Conservation (phyloP, 2,888 invertebrate genomes). For the Hyposoter dolosus region DNA sequence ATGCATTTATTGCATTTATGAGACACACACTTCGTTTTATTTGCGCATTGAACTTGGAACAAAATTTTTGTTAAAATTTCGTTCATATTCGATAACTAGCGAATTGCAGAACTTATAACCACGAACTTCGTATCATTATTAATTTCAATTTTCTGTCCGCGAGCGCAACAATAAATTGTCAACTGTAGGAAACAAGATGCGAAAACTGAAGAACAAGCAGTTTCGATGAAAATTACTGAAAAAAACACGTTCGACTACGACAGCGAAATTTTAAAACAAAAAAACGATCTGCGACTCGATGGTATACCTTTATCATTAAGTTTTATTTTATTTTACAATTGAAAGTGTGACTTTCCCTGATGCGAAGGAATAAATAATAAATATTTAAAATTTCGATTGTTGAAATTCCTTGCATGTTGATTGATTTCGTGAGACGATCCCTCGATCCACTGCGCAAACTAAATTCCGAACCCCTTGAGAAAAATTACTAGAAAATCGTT, state of each 20-base stretch:
- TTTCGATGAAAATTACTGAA: not conserved
- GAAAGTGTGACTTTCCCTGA: conserved; percentile 40
- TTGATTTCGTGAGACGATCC: not conserved
- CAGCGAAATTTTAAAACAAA: not conserved
- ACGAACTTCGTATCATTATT: not conserved
- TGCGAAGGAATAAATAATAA: conserved; percentile 57
- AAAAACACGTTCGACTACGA: not conserved
- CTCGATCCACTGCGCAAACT: not conserved
- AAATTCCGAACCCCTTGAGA: not conserved
- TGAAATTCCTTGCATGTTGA: not conserved
- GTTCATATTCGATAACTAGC: too few relatives aligned
- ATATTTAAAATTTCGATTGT: conserved; percentile 42
- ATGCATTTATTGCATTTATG: too few relatives aligned
- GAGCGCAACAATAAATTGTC: not conserved
- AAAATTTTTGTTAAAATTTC: too few relatives aligned
- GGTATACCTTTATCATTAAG: not conserved
- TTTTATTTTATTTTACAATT: not conserved
- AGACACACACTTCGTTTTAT: too few relatives aligned
- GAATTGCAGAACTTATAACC: not conserved
- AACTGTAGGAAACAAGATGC: not conserved
- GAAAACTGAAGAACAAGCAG: not conserved
- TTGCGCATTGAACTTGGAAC: too few relatives aligned
- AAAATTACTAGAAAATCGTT: not conserved
- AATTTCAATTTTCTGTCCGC: not conserved
- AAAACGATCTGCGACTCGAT: not conserved